phyloP scores from a whole-genome alignment of 2,113 vertebrate genomes.

The Pterocles burchelli region DNA sequence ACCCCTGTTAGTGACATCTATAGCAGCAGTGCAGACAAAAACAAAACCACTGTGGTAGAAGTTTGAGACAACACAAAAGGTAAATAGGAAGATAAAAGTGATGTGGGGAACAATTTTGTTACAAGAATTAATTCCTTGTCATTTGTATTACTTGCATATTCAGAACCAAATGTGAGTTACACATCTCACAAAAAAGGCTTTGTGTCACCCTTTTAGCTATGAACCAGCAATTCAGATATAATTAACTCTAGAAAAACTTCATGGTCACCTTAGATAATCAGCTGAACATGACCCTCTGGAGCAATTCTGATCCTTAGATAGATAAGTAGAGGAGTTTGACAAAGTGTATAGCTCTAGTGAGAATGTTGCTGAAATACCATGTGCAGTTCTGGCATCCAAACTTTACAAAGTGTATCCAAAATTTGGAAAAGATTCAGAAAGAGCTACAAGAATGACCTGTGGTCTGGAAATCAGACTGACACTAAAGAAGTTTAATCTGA shows the following conservation, averaged over 20 bases:
- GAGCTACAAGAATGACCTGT: conserved; percentile 19
- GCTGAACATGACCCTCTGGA: conserved; percentile 11
- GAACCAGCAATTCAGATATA: conserved; percentile 4
- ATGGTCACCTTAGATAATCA: conserved; percentile 15
- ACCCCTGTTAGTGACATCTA: not conserved
- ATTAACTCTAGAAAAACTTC: conserved; percentile 26
- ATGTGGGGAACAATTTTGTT: not conserved
- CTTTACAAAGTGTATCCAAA: not conserved
- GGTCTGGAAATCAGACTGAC: conserved; percentile 54
- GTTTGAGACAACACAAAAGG: not conserved
- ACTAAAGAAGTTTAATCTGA: conserved; percentile 53
- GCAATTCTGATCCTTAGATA: conserved; percentile 35
- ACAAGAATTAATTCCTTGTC: not conserved
- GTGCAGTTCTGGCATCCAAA: conserved; percentile 40
- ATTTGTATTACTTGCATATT: not conserved
- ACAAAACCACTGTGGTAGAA: not conserved
- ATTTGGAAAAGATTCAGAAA: conserved; percentile 45
- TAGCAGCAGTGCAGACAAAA: not conserved
- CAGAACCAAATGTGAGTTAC: not conserved
- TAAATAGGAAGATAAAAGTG: not conserved
- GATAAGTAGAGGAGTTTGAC: conserved; percentile 38
- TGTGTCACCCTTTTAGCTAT: not conserved
- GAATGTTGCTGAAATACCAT: conserved; percentile 43
- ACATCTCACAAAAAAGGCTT: not conserved
- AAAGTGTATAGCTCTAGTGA: conserved; percentile 17